Base-by-base conservation (phyloP, 2,888 invertebrate species). In the Hemistola chrysoprasaria region DNA sequence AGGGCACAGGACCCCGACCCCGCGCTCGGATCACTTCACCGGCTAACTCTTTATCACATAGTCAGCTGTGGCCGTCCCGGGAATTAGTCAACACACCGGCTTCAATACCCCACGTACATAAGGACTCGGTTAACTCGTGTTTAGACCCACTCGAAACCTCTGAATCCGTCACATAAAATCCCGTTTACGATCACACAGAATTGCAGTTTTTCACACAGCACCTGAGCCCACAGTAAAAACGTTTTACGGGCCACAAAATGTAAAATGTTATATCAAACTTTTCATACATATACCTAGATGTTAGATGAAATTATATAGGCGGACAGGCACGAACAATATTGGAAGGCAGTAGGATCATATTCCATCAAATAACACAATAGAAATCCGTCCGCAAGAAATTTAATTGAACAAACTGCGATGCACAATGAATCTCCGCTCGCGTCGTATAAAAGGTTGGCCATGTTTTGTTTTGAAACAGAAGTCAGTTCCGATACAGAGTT, bases 161-260 rank as follows among this genome's bases (percentile, higher is more conserved):
- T 52, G 52, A 54, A 60, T 52, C 54, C 49, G 49, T 50, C 53
- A 48, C 63, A 65, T 73, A 71, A 75, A 71, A 62, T 62, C 55
- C 56, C 60, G 55, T 75, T 77, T 72, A 75, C 69, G 77, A 75
- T 65, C 71, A 63, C 56, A 64, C 59, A 57, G 58, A 68, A 66
- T 65, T 65, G 70, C 56, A 70, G 73, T 66, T 70, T 69, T 72
- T 71, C 65, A 62, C 65, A 65, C 65, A 71, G 59, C 85, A 84
- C 78, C 85, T 85, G 83, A 71, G 75, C 71, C 66, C 65, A 70
- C 60, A 67, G 70, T 85, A 76, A 81, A 80, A 75, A 61, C 62
- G 68, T 81, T 80, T 82, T 76, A 64, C 69, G 57, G 67, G 65
- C 63, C 62, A 72, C 73, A 67, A 77, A 79, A 74, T 71, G 65